Base-by-base conservation (phyloP, 2,113 vertebrate genomes). In the Grammatotria lemairii region DNA sequence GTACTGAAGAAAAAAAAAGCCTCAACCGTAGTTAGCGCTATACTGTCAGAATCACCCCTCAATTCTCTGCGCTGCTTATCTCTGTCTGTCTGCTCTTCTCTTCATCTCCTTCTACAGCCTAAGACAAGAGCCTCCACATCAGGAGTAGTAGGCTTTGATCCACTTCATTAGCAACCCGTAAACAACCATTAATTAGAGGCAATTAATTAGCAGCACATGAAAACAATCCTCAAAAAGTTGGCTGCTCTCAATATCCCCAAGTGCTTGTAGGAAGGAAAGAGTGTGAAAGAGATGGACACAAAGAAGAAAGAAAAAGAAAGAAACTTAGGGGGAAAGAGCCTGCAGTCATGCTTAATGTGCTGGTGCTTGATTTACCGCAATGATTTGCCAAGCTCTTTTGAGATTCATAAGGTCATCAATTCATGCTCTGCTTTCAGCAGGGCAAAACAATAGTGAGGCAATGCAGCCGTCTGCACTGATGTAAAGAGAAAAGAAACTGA, bases 391-490 rank as follows among this genome's bases (percentile, higher is more conserved):
- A 81, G 82, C 79, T 92, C 86, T 92, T 93, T 94, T 90, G 85
- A 93, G 92, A 94, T 93, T 92, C 93, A 87, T 93, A 92, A 95
- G 95, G 93, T 95, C 93, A 89, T 96, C 93, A 92, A 95, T 94
- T 93, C 89, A 90, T 87, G 87, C 83, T 85, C 73, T 58, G 90
- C 89, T 93, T 90, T 92, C 90, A 91, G 91, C 80, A 35, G 89
- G 84, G 87, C 85, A 80, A 88, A 91, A 94, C 87, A 93, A 91
- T 92, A 93, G 86, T 84, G 82, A 83, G 42, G 80, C 88, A 45
- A 65, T 75, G 57, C 63, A 82, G 83, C 45, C 45, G 47, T 82
- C 86, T 90, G 85, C 82, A 84, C 60, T 73, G 87, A 85, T 81
- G 57, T 63, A 53, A 88, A 88, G 63, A 82, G 84, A 90, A 84